Evolutionary conservation across 2,888 invertebrate genomes (phyloP).

Genomic region (Andrena minutula): DNA sequence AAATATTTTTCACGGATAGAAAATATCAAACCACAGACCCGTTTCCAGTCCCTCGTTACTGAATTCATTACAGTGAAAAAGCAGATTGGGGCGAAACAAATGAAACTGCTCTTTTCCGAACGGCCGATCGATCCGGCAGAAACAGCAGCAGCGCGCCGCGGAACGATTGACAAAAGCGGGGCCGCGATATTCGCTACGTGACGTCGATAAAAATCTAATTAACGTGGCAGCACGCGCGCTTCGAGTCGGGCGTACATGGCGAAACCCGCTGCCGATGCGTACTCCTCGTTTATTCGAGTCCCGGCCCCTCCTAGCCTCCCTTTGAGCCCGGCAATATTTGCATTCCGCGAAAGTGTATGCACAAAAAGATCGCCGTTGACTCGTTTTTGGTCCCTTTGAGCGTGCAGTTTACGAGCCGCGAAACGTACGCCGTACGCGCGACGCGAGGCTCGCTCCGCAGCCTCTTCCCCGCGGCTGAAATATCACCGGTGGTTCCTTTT

Average conservation of each 20-base stretch:
- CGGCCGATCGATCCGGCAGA: conserved; percentile 20
- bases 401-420: conserved; percentile 29
- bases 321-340: conserved; percentile 27
- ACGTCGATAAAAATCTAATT: conserved; percentile 25
- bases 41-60: not conserved
- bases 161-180: conserved; percentile 21
- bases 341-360: conserved; percentile 14
- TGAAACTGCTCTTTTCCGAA: conserved; percentile 13
- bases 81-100: conserved; percentile 15
- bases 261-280: conserved; percentile 17
- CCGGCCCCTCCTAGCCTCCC: not conserved
- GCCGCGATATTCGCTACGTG: conserved; percentile 23
- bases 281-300: not conserved
- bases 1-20: not conserved
- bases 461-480: conserved; percentile 34
- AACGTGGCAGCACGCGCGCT: conserved; percentile 14
- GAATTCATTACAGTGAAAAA: conserved; percentile 23
- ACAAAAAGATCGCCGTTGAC: conserved; percentile 21
- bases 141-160: conserved; percentile 18
- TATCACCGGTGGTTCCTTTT: conserved; percentile 51
- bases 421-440: conserved; percentile 9
- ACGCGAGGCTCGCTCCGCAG: not conserved
- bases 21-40: not conserved
- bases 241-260: conserved; percentile 8
- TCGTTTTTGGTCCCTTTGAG: conserved; percentile 37